phyloP scores from a whole-genome alignment of 2,797 vertebrate species.

The Gymnothorax reevesii region DNA sequence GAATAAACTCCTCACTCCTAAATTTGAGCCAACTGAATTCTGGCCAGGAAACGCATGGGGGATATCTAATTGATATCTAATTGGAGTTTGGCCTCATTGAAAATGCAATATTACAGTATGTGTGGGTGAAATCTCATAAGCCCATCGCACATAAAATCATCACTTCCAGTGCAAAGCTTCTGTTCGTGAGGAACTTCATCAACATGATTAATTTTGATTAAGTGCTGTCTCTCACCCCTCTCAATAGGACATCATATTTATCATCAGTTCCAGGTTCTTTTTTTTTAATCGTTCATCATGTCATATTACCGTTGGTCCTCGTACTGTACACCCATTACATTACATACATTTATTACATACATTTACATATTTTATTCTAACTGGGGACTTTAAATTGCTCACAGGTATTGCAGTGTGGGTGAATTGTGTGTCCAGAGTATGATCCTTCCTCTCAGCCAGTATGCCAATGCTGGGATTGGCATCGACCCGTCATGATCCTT shows the following conservation, averaged over 20 bases:
- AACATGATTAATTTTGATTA: constrained; percentile 18
- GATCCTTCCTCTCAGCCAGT: too few relatives aligned
- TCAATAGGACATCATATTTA: neutral
- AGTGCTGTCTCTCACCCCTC: neutral
- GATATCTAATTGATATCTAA: neutral
- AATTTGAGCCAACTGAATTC: too few relatives aligned
- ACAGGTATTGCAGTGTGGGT: too few relatives aligned
- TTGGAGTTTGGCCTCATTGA: neutral
- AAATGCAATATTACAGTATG: neutral
- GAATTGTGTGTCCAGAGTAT: too few relatives aligned
- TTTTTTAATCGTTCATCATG: constrained; percentile 5
- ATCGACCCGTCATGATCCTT: too few relatives aligned
- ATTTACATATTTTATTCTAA: neutral
- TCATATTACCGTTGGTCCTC: neutral
- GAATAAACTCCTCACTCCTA: too few relatives aligned
- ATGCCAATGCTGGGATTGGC: too few relatives aligned
- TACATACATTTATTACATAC: neutral
- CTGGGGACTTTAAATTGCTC: too few relatives aligned
- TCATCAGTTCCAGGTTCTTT: neutral
- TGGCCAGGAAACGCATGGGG: too few relatives aligned
- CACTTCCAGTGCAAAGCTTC: neutral
- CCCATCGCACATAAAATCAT: neutral
- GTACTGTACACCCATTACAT: neutral
- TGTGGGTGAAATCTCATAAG: neutral
- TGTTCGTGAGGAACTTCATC: neutral